Evolutionary conservation across 2,113 vertebrate species (phyloP).

Genomic region (Neogobius melanostomus): DNA sequence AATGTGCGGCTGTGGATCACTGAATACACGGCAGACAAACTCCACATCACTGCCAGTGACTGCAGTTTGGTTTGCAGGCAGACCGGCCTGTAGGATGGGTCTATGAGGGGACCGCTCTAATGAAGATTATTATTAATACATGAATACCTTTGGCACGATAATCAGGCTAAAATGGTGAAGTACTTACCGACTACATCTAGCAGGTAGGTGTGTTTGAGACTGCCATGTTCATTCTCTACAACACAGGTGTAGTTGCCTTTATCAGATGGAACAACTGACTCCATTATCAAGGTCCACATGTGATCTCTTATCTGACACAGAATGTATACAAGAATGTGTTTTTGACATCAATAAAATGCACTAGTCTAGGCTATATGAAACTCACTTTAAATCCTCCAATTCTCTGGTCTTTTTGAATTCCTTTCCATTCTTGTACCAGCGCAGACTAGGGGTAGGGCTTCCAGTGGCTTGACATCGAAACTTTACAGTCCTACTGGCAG

Average conservation of each 20-base stretch:
- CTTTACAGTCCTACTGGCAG: slow-evolving; percentile 85
- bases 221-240: slow-evolving; percentile 88
- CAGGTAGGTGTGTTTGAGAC: slow-evolving; percentile 89
- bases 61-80: slow-evolving; percentile 89
- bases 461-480: slow-evolving; percentile 88
- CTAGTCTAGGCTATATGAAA: neutral
- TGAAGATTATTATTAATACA: neutral
- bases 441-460: slow-evolving; percentile 82
- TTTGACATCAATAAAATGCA: neutral
- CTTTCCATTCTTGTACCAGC: slow-evolving; percentile 90
- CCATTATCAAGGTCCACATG: slow-evolving; percentile 93
- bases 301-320: slow-evolving; percentile 82
- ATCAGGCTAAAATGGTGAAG: neutral
- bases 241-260: slow-evolving; percentile 94
- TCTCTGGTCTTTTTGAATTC: slow-evolving; percentile 88
- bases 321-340: neutral
- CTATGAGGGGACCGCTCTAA: slow-evolving; percentile 86
- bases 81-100: slow-evolving; percentile 88
- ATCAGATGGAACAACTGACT: slow-evolving; percentile 89
- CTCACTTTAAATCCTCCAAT: slow-evolving; percentile 91
- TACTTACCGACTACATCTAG: slow-evolving; percentile 89
- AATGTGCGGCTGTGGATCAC: slow-evolving; percentile 91
- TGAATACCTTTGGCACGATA: neutral
- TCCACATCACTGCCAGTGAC: slow-evolving; percentile 85
- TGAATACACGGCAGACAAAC: slow-evolving; percentile 91